A percentile compares a stretch with the other conserved stretches of the same genome.
phyloP scores from a whole-genome alignment of 2,888 invertebrate genomes.

The Scotopteryx bipunctaria region DNA sequence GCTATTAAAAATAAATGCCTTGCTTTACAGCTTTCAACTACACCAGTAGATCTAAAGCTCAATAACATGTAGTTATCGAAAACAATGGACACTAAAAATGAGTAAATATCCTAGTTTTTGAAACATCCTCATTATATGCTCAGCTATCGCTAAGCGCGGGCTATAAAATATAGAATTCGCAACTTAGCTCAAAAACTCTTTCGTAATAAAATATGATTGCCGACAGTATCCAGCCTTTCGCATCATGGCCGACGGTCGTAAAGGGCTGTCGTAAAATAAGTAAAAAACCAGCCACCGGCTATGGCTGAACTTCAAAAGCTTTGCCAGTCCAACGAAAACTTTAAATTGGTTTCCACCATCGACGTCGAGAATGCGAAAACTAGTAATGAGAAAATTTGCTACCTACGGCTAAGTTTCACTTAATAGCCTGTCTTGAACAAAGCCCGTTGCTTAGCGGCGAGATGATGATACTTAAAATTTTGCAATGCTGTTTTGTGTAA shows the following conservation, averaged over 20 bases:
- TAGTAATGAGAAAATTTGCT: constrained; percentile 62
- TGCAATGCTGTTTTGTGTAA: background rate
- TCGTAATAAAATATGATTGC: constrained; percentile 49
- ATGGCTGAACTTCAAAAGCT: constrained; percentile 68
- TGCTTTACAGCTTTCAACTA: background rate
- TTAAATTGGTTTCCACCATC: constrained; percentile 76
- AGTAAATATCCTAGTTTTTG: constrained; percentile 12
- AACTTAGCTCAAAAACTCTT: constrained; percentile 40
- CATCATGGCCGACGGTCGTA: constrained; percentile 65
- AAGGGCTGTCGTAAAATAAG: constrained; percentile 49
- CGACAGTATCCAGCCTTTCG: constrained; percentile 54
- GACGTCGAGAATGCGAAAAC: constrained; percentile 62
- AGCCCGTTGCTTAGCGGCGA: constrained; percentile 13
- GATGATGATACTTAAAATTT: constrained; percentile 10
- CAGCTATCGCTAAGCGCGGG: constrained; percentile 32
- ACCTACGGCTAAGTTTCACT: constrained; percentile 46
- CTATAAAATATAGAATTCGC: constrained; percentile 39
- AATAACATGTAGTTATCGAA: constrained; percentile 5
- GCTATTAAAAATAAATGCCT: background rate
- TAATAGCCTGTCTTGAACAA: constrained; percentile 40
- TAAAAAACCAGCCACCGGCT: constrained; percentile 44
- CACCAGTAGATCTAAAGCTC: background rate
- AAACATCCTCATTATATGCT: constrained; percentile 21
- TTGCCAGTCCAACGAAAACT: constrained; percentile 72
- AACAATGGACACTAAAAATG: constrained; percentile 24